Conservation (phyloP, 2,113 vertebrate genomes). For the Condylura cristata region DNA sequence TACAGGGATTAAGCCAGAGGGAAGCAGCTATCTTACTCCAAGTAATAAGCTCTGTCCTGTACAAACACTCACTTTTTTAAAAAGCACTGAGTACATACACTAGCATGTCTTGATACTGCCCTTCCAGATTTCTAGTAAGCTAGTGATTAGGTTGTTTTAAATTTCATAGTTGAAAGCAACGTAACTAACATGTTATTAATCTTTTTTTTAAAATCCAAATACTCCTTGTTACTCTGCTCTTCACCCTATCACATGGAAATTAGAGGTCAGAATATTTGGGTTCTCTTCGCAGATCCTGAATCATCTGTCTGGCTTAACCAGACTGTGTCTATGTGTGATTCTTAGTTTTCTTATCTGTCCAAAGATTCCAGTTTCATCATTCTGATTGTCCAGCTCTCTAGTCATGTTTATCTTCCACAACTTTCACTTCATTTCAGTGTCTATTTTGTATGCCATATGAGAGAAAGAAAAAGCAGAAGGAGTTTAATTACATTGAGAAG, state of each 20-base stretch:
- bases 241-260: background rate
- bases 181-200: background rate
- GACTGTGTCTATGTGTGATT: background rate
- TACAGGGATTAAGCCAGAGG: background rate
- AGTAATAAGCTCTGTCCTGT: background rate
- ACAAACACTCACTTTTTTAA: background rate
- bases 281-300: background rate
- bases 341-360: conserved; percentile 18
- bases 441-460: background rate
- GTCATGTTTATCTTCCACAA: background rate
- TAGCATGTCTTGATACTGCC: background rate
- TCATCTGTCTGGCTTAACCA: background rate
- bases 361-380: background rate
- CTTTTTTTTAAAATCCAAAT: background rate
- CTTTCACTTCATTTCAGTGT: background rate
- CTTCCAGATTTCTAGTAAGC: background rate
- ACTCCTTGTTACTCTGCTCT: background rate
- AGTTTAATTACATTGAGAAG: background rate
- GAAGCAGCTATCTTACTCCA: background rate
- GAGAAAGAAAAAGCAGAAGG: background rate
- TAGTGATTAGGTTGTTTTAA: background rate
- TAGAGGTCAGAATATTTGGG: background rate
- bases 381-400: background rate
- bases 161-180: background rate
- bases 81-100: background rate